Evolutionary conservation across 2,113 vertebrate species (phyloP), one percentile per base, ranked within the genome.

Genomic region (Rhabdomys dilectus): DNA sequence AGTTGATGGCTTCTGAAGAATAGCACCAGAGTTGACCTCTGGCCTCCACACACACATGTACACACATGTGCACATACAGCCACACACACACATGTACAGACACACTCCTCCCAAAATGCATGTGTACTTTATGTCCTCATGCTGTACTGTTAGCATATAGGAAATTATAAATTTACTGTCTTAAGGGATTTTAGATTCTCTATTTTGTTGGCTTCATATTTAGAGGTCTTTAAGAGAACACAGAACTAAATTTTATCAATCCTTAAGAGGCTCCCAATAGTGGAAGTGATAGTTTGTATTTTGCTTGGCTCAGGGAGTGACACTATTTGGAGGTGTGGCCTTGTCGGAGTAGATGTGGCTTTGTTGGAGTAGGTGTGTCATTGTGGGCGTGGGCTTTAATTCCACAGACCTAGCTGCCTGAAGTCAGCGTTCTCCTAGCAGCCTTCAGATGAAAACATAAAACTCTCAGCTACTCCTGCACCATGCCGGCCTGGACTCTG

Each of bases 181-280:
- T 88, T 36, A 58, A 68, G 51, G 48, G 13, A 22, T 80, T 96
- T 96, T 88, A 96, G 88, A 56, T 58, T 96, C 92, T 93, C 39
- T 16, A 51, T 90, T n/a, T 9, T 17, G 45, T 19, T 53, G 21
- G 15, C 29, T 93, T 96, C 16, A 88, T 66, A 39, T 12, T 64
- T 91, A 9, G 42, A 81, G 15, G 10, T 0, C 60, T 77, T 93
- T 88, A 81, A 86, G 34, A 92, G 7, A 88, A 92, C 39, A 84
- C 1, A 90, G 64, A 96, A 70, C 70, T 91, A 84, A 92, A 80
- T 56, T 80, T 94, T 75, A 88, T 19, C 22, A 78, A 88, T 73
- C 21, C 36, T 48, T 95, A 93, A 89, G 78, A 77, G 75, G 19
- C 76, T 89, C 13, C 19, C 68, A 93, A 88, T 7, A 68, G 7